Base-by-base conservation (phyloP, 1,140 invertebrate species). In the Dinothrombium tinctorium region DNA sequence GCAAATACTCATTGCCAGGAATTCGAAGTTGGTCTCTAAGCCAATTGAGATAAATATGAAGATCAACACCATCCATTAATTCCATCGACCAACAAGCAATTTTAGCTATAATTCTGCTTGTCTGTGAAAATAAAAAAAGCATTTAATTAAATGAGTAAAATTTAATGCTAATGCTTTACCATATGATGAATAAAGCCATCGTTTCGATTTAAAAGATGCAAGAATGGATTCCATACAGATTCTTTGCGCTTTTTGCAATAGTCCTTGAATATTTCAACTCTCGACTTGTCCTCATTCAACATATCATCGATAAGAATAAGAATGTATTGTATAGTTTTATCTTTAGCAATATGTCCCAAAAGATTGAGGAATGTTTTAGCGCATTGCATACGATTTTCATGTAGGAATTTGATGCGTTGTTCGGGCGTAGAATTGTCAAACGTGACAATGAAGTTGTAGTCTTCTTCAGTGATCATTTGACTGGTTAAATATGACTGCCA, bases 111-210 rank as follows among this genome's bases (percentile, higher is more conserved):
- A 99, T 94, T 40, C 87, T 68, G 23, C 86, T 81, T 5, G 89
- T n/a, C n/a, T n/a, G n/a, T n/a, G n/a, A n/a, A n/a, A n/a, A n/a
- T n/a, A n/a, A 81, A 62, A 39, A 46, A 25, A 46, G 28, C 20
- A 45, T 12, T 20, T 33, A 33, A 40, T 42, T n/a, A n/a, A n/a
- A n/a, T n/a, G n/a, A n/a, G n/a, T n/a, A n/a, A n/a, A n/a, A 44
- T 14, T 40, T 49, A 66, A n/a, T n/a, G n/a, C n/a, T n/a, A n/a
- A n/a, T n/a, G n/a, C n/a, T n/a, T n/a, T n/a, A n/a, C 66, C 84
- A 96, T 95, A 57, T 98, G 94, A 50, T 87, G 81, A 46, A 96
- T 94, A 60, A 98, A 98, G 43, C 76, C 75, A 64, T 99, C 90
- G 48, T 81, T 77, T 50, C 89, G 72, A 55, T 94, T 92, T 20